Evolutionary conservation across 2,797 vertebrate genomes (phyloP).

Genomic region (Pseudochirops corinnae): DNA sequence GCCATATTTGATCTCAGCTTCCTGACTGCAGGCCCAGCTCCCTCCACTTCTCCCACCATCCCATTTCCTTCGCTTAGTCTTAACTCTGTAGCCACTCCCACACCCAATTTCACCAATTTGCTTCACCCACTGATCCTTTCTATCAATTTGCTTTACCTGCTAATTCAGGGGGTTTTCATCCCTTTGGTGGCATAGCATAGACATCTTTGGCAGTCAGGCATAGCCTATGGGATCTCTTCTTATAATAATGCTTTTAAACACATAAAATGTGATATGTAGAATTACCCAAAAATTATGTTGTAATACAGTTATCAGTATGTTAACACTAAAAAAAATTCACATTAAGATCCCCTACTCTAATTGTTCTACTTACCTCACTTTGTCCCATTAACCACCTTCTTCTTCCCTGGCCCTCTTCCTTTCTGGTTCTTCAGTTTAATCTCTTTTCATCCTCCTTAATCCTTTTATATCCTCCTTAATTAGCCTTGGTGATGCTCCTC

Average conservation of each 20-base stretch:
- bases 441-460: not conserved
- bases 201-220: not conserved
- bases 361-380: not conserved
- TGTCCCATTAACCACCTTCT: not conserved
- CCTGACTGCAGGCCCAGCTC: no score
- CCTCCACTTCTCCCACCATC: not conserved
- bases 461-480: slow-evolving; percentile 1
- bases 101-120: not conserved
- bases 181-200: not conserved
- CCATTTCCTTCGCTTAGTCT: not conserved
- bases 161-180: not conserved
- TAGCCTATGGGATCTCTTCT: not conserved
- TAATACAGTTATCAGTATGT: not conserved
- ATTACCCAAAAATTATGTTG: not conserved
- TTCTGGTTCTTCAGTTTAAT: not conserved
- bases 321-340: not conserved
- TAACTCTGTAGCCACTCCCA: not conserved
- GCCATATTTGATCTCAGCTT: not conserved
- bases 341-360: not conserved
- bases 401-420: not conserved
- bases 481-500: not conserved
- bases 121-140: not conserved
- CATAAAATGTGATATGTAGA: not conserved
- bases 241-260: not conserved
- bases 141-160: not conserved